Evolutionary conservation across 2,888 invertebrate genomes (phyloP), one percentile per base, ranked within the genome.

Genomic region (Eupithecia pulchellata): DNA sequence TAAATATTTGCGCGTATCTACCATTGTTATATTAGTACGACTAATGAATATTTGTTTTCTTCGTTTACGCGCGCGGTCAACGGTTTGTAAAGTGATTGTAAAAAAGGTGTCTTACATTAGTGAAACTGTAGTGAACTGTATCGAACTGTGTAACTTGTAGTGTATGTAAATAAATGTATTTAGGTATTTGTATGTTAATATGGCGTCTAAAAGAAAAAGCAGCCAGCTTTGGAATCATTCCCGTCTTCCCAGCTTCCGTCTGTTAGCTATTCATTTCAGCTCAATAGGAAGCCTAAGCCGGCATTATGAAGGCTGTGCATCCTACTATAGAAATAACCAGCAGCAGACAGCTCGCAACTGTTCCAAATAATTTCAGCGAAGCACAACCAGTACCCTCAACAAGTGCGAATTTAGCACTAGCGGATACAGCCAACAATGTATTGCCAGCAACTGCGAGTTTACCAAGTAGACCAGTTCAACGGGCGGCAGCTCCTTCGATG

Each of bases 251-350:
- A n/a, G 47, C n/a, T 47, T n/a, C n/a, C n/a, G 47, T n/a, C 2
- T n/a, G n/a, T 3, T 47, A 47, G 47, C 47, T n/a, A 47, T 47
- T n/a, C n/a, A 17, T n/a, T 6, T 2, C n/a, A 47, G 47, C 47
- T 47, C 47, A n/a, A 47, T 47, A 47, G 47, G n/a, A 47, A 47
- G n/a, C 47, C 47, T 47, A 3, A 11, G n/a, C n/a, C 47, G 47
- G 47, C 47, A 47, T n/a, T n/a, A n/a, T 47, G 47, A 47, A 47
- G n/a, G 14, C 47, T 47, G n/a, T 47, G n/a, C 47, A n/a, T 47
- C 47, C 47, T n/a, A 47, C n/a, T 5, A 47, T 47, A 39, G 17
- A 14, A 39, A 17, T 39, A 6, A 9, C 3, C 39, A 39, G 39
- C 39, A 17, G 11, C 39, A 39, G 11, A 39, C 39, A 39, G 4